Percentiles rank a stretch among this genome's conserved stretches.
Conservation (phyloP, 2,113 vertebrate species). For the Apteryx owenii region DNA sequence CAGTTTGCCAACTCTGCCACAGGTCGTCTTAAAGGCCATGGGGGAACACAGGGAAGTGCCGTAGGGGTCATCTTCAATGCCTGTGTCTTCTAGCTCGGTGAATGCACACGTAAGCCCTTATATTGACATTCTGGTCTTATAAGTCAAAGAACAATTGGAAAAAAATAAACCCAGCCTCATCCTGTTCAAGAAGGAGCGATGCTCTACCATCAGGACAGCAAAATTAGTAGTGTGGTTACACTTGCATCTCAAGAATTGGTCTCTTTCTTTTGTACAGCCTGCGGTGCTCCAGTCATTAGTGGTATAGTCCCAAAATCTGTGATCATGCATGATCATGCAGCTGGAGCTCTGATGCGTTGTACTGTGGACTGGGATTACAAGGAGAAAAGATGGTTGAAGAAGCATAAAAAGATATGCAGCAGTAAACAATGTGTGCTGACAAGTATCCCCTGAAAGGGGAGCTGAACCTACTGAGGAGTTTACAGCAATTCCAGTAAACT, state of each 20-base stretch:
- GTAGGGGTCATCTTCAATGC: neutral
- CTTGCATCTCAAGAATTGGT: slow-evolving; percentile 30
- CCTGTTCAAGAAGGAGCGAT: neutral
- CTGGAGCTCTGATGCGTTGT: neutral
- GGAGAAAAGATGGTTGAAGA: neutral
- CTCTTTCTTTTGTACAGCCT: slow-evolving; percentile 63
- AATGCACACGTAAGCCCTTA: neutral
- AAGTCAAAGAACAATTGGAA: neutral
- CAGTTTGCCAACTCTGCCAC: neutral
- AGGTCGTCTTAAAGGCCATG: neutral
- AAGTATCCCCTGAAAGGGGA: neutral
- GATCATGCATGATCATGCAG: slow-evolving; percentile 73
- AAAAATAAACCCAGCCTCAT: neutral
- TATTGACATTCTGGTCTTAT: neutral
- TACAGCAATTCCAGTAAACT: neutral
- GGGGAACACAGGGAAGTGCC: neutral
- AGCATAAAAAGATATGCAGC: neutral
- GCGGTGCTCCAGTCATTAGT: slow-evolving; percentile 67
- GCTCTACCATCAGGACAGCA: slow-evolving; percentile 78
- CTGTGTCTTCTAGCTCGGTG: neutral
- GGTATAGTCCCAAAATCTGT: slow-evolving; percentile 72
- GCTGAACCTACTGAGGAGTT: neutral
- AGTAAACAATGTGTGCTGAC: accelerated
- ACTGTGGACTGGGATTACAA: slow-evolving; percentile 39
- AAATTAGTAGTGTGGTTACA: slow-evolving; percentile 82